Evolutionary conservation across 2,888 invertebrate species (phyloP).

Genomic region (Lasioglossum malachurum): DNA sequence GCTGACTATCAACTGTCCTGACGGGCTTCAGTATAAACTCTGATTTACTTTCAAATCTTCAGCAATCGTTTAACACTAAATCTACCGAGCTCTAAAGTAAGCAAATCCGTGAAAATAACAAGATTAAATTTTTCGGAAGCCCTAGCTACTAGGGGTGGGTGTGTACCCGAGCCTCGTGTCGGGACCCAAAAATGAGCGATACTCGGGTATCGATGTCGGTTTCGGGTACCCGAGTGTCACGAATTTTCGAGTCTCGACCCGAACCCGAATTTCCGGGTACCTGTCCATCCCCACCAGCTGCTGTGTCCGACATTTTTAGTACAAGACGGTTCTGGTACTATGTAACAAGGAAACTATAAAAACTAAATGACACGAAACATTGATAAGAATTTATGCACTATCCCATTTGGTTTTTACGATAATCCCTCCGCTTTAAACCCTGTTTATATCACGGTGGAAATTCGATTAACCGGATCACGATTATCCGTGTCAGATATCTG

Average conservation of each 20-base stretch:
- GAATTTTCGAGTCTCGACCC: no score
- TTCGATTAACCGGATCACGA: slow-evolving; percentile 2
- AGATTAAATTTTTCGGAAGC: no score
- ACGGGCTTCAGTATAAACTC: no score
- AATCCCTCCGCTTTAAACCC: background rate
- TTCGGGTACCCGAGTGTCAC: no score
- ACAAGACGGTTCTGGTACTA: background rate
- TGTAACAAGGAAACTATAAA: background rate
- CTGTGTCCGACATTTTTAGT: background rate
- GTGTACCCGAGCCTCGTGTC: no score
- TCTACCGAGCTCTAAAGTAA: no score
- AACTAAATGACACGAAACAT: background rate
- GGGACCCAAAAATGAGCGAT: no score
- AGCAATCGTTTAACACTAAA: background rate
- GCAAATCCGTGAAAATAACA: no score
- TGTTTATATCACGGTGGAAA: background rate
- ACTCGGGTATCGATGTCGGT: no score
- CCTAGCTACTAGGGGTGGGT: background rate
- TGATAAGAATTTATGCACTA: background rate
- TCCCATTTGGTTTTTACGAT: background rate
- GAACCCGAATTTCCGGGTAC: no score
- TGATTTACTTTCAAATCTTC: background rate
- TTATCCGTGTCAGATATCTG: background rate
- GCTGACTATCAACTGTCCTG: background rate
- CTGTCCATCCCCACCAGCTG: no score